Evolutionary conservation across 1,140 invertebrate species (phyloP).

Genomic region (Drosophila ficusphila): DNA sequence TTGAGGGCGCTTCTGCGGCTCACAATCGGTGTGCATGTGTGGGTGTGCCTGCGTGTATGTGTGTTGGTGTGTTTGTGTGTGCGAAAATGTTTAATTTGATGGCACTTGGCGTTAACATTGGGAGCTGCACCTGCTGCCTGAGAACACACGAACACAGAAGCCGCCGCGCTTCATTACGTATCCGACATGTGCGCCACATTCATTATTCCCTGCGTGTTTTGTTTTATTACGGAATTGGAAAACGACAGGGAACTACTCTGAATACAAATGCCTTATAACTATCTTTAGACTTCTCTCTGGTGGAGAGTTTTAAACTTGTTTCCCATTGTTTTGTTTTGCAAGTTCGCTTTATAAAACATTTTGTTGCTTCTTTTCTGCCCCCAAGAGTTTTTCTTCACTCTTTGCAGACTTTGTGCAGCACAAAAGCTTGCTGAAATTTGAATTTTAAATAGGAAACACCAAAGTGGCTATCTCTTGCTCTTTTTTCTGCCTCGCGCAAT

Average conservation of each 20-base stretch:
- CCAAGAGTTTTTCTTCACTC: too few species aligned
- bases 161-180: constrained; percentile 5
- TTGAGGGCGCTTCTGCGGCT: constrained; percentile 18
- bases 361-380: too few species aligned
- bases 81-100: constrained; percentile 66
- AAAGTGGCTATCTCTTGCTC: too few species aligned
- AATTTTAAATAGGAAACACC: not conserved
- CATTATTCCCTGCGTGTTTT: not conserved
- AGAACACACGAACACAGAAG: constrained; percentile 1
- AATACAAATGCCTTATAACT: too few species aligned
- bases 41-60: not conserved
- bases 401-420: not conserved
- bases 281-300: too few species aligned
- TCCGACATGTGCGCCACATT: constrained; percentile 16
- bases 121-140: constrained; percentile 48
- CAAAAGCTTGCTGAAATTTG: not conserved
- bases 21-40: not conserved
- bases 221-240: not conserved
- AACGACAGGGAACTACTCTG: too few species aligned
- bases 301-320: too few species aligned
- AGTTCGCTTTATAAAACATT: too few species aligned
- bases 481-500: not conserved
- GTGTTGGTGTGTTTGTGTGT: not conserved
- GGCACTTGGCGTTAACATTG: constrained; percentile 65
- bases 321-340: too few species aligned